A percentile compares a stretch with the other conserved stretches of the same genome.
These are phyloP conservation scores for Anorthoa munda DNA, from an alignment of 2,888 invertebrate species.

Conservation along the genomic window DNA sequence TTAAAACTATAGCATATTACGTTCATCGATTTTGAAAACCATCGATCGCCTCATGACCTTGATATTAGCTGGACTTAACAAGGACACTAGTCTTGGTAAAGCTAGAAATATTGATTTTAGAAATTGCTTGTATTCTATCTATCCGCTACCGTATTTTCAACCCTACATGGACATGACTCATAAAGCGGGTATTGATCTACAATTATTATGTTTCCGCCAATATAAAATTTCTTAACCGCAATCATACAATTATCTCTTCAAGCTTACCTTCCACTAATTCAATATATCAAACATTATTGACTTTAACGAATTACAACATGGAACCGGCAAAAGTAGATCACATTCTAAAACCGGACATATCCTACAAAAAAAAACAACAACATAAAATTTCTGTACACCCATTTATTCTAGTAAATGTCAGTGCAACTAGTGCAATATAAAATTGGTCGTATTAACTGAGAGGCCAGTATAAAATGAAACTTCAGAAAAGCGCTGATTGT, in stretches of 20 bases:
- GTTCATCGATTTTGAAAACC: not conserved
- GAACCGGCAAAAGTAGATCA: constrained; percentile 60
- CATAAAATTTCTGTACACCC: constrained; percentile 40
- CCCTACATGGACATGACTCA: not conserved
- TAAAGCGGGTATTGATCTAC: constrained; percentile 2
- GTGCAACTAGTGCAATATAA: constrained; percentile 36
- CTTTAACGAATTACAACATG: constrained; percentile 58
- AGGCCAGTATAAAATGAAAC: constrained; percentile 7
- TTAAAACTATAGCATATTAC: not conserved
- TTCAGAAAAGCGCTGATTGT: not conserved
- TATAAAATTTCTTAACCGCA: constrained; percentile 21
- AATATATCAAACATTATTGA: constrained; percentile 48
- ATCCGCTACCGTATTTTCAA: not conserved
- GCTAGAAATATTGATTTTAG: not conserved
- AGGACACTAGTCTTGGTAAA: not conserved
- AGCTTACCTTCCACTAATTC: constrained; percentile 29
- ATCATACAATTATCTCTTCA: constrained; percentile 29
- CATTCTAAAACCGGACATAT: constrained; percentile 58
- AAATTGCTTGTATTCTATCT: not conserved
- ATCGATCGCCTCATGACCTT: not conserved
- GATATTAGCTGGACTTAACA: not conserved
- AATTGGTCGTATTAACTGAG: constrained; percentile 43
- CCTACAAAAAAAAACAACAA: constrained; percentile 50
- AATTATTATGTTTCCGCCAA: constrained; percentile 5
- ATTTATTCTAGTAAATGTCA: constrained; percentile 54